Base-by-base conservation (phyloP, 2,113 vertebrate species). In the Campylomormyrus tamandua region DNA sequence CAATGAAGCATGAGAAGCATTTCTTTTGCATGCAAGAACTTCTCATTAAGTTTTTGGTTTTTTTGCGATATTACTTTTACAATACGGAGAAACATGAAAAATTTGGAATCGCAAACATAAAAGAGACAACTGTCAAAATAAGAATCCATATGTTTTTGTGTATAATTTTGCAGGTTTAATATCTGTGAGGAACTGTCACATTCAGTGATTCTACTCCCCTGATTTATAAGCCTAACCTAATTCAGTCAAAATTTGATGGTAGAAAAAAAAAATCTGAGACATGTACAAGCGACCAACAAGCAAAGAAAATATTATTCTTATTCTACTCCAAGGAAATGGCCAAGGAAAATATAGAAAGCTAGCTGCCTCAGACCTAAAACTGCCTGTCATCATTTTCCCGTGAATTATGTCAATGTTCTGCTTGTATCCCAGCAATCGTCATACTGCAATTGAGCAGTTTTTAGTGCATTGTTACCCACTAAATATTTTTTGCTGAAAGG, bases 231-330 rank as follows among this genome's bases (percentile, higher is more conserved):
- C 91, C 93, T 95, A 96, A 96, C 96, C 96, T 90, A 94, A 96
- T 96, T 96, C 95, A 96, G 95, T 96, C 95, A 96, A 95, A 93
- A 92, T 91, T 92, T 95, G 95, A 95, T 94, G 95, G 94, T 45
- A 45, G 35, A 42, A 83, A 21, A 80, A 83, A 19, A 80, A 46
- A 92, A 87, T 91, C 90, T 53, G 56, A 74, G 62, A 91, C 11
- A 27, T 31, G 92, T 93, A 90, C 90, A 93, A 91, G 90, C 91
- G 89, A 42, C 91, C 91, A 92, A 91, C 89, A 89, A 90, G 93
- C 90, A 94, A 94, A 93, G 93, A 92, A 94, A 95, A 94, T 91
- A 93, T 91, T 92, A 90, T 91, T 93, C 90, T 58, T 45, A 89
- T 88, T 91, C 91, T 90, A 52, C 62, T 70, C 62, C 27, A 70